A percentile compares a stretch with the other conserved stretches of the same genome.
Evolutionary conservation across 2,888 invertebrate genomes (phyloP).

Genomic region (Mesorhabditis sp.): DNA sequence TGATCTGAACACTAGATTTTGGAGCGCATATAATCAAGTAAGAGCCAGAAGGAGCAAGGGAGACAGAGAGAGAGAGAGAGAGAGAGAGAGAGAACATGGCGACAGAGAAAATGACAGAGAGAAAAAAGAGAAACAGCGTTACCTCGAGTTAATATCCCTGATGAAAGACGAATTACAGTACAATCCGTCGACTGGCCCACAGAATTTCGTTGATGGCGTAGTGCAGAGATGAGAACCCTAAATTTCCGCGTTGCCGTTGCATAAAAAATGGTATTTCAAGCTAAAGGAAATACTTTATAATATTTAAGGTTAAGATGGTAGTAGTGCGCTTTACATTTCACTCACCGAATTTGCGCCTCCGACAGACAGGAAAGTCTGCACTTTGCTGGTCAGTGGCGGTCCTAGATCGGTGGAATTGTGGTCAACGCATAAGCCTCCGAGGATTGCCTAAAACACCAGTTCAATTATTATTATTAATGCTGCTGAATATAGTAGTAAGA

Average conservation of each 20-base stretch:
- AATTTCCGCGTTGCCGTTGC: neutral
- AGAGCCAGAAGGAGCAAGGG: too few species aligned
- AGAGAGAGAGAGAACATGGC: too few species aligned
- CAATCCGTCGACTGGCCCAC: neutral
- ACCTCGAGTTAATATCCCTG: neutral
- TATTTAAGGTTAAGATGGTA: too few species aligned
- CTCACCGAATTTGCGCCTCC: conserved; percentile 8
- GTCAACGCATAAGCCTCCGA: conserved; percentile 8
- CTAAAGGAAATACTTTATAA: too few species aligned
- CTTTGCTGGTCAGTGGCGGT: neutral
- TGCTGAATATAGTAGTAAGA: neutral
- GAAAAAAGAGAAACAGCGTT: neutral
- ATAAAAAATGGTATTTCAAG: too few species aligned
- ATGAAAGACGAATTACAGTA: conserved; percentile 1
- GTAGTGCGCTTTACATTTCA: neutral
- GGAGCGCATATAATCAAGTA: too few species aligned
- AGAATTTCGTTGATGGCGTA: neutral
- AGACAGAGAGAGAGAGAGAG: too few species aligned
- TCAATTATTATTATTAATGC: neutral
- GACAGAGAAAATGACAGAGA: neutral
- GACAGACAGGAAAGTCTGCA: conserved; percentile 11
- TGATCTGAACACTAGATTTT: too few species aligned
- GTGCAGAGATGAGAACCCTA: conserved; percentile 2
- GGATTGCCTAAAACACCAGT: conserved; percentile 7
- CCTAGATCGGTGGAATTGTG: neutral